phyloP scores from a whole-genome alignment of 2,888 invertebrate genomes.

The Trichopria drosophilae region DNA sequence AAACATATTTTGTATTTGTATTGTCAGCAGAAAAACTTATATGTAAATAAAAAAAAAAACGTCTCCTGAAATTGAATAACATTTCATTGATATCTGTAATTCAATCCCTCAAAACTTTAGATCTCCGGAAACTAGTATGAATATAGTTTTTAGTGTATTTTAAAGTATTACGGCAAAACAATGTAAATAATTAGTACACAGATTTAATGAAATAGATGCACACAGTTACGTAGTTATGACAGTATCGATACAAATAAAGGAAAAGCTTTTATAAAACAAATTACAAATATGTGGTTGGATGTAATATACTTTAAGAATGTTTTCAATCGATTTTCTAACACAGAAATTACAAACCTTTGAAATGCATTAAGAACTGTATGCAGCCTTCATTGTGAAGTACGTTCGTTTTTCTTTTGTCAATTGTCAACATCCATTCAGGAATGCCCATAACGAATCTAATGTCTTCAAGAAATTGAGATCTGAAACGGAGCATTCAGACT shows the following conservation, averaged over 20 bases:
- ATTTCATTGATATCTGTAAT: no score
- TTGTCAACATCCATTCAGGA: constrained; percentile 87
- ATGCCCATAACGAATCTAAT: constrained; percentile 80
- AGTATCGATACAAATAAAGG: not conserved
- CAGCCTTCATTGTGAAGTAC: constrained; percentile 77
- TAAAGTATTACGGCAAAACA: no score
- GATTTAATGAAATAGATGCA: no score
- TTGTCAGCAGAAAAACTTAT: no score
- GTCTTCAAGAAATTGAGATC: constrained; percentile 82
- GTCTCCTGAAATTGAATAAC: no score
- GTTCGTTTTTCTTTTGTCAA: constrained; percentile 80
- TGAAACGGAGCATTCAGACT: constrained; percentile 57
- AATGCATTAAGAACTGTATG: constrained; percentile 83
- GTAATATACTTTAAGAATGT: not conserved
- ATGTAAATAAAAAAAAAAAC: no score
- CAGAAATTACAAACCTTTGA: constrained; percentile 64
- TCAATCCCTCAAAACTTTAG: no score
- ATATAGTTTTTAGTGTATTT: no score
- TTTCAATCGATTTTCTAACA: not conserved
- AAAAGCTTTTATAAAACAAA: not conserved
- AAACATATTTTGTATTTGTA: no score
- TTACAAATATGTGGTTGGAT: not conserved
- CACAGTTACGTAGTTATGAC: not conserved
- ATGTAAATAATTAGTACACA: no score
- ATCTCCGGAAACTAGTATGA: no score